Evolutionary conservation across 2,113 vertebrate species (phyloP), one percentile per base, ranked within the genome.

Genomic region (Myxocyprinus asiaticus): DNA sequence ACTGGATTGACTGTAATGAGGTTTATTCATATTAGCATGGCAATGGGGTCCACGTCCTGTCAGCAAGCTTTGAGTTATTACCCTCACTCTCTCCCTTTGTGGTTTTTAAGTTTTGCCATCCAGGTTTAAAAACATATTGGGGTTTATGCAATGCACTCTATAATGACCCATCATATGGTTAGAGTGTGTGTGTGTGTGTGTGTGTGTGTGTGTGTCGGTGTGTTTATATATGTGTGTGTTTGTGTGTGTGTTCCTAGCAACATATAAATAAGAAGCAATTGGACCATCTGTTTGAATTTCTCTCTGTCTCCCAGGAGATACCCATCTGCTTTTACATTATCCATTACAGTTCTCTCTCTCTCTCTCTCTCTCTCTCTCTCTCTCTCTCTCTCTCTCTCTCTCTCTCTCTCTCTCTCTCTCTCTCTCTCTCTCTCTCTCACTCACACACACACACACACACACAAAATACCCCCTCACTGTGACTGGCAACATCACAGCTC

Each of bases 111-210:
- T 92, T 91, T 91, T 89, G 88, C 91, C 88, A 89, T 94, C 93
- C 96, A 95, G 94, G 94, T 98, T 98, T 96, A 96, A 96, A 97
- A 97, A 95, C 96, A 96, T 96, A 95, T 97, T 96, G 95, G 93
- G 96, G 95, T 96, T 98, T 96, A 96, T 94, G 93, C 95, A 95
- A 94, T 91, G 92, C 93, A 92, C 90, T 93, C 94, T 92, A 93
- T 98, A 98, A 98, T 97, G 96, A 98, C 96, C 95, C 94, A 98
- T 98, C 96, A 98, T 95, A 94, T 93, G 90, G 92, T 67, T 83
- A n/a, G 73, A 15, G 55, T 61, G 53, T 63, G 10, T 33, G n/a
- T 74, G 59, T 51, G 64, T 76, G 33, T 76, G 74, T 45, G 67
- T 72, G 22, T 69, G 61, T 77, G 66, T 70, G 65, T 62, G 66